Evolutionary conservation across 2,888 invertebrate genomes (phyloP).

Genomic region (Dendrolimus pini): DNA sequence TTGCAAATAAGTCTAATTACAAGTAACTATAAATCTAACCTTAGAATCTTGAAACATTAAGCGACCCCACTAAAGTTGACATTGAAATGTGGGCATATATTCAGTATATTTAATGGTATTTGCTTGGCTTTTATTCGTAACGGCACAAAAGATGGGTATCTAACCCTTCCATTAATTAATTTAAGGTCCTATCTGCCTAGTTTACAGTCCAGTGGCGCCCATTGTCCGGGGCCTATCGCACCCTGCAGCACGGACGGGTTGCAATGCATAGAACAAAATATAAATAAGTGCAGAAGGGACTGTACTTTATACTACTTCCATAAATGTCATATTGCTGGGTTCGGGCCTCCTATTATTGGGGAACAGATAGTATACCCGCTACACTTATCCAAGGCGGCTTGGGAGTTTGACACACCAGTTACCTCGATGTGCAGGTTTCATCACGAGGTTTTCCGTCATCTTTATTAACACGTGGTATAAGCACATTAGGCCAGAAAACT

Average conservation of each 20-base stretch:
- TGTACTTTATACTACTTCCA: not conserved
- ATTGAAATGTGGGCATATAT: slow-evolving; percentile 6
- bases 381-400: no score
- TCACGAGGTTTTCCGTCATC: no score
- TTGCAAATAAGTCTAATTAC: no score
- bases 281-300: slow-evolving; percentile 6
- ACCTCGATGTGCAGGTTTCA: no score
- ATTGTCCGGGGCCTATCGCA: slow-evolving; percentile 34
- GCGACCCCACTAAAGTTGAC: not conserved
- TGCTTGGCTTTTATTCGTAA: slow-evolving; percentile 14
- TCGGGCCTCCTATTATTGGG: no score
- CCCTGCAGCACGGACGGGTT: slow-evolving; percentile 15
- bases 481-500: no score
- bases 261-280: slow-evolving; percentile 12
- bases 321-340: no score
- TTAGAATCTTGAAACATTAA: no score
- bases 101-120: slow-evolving; percentile 18
- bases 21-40: no score
- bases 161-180: slow-evolving; percentile 39
- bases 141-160: slow-evolving; percentile 23
- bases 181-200: slow-evolving; percentile 36
- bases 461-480: no score
- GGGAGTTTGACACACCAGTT: no score
- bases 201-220: slow-evolving; percentile 36
- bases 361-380: no score